These are phyloP conservation scores for Xenus cinereus DNA, from an alignment of 2,113 vertebrate species.

Conservation along the genomic window DNA sequence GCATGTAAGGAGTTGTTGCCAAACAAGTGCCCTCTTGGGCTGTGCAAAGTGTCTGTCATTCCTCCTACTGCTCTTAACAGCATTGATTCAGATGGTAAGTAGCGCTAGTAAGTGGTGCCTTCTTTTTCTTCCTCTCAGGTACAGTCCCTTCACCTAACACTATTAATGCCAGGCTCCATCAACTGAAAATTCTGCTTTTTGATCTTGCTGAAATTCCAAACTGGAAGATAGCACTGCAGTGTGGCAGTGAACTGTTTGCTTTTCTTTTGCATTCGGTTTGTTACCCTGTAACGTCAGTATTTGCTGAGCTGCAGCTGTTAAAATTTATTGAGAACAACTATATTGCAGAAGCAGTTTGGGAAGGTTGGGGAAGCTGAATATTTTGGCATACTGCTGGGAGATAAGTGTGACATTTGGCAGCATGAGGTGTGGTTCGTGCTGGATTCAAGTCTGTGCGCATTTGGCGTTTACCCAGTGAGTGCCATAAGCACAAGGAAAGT, in stretches of 20 bases:
- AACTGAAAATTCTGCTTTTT: not conserved
- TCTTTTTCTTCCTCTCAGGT: not conserved
- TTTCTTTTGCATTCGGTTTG: not conserved
- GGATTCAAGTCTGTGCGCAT: not conserved
- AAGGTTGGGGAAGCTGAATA: not conserved
- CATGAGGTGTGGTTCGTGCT: not conserved
- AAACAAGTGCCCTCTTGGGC: conserved; percentile 92
- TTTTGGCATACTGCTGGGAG: not conserved
- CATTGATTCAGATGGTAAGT: conserved; percentile 96
- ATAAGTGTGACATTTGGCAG: conserved; percentile 12
- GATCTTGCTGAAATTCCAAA: not conserved
- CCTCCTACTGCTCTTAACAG: conserved; percentile 97
- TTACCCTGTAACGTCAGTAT: not conserved
- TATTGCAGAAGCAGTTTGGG: not conserved
- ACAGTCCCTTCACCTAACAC: not conserved
- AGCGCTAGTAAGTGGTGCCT: not conserved
- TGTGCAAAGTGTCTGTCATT: conserved; percentile 97
- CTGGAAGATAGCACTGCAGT: not conserved
- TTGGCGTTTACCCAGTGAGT: not conserved
- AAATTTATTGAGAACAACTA: not conserved
- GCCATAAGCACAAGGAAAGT: not conserved
- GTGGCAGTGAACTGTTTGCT: not conserved
- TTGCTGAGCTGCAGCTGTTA: not conserved
- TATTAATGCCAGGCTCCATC: not conserved
- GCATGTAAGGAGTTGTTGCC: conserved; percentile 88